Percentiles rank a stretch among this genome's conserved stretches.
Evolutionary conservation across 53 echinoderm and acorn worm species (phyloP).

Genomic region (Actinopyga echinites): DNA sequence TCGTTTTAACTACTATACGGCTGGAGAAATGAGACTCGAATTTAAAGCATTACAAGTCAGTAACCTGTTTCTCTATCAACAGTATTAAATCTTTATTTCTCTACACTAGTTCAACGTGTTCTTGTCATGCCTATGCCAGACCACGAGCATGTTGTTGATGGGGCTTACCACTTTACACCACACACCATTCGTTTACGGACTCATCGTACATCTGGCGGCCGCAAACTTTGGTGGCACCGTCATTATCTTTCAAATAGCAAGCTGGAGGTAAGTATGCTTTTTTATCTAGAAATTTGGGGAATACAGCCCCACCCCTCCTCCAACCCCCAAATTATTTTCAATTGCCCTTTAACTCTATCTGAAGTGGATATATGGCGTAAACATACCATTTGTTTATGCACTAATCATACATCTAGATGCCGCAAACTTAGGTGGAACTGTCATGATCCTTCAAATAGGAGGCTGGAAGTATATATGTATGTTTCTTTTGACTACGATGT

Average conservation of each 20-base stretch:
- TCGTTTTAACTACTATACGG: too few species aligned
- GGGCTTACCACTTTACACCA: not conserved
- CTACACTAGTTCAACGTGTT: not conserved
- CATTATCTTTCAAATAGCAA: not conserved
- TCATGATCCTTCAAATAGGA: not conserved
- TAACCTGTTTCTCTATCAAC: not conserved
- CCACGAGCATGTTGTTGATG: slow-evolving; percentile 6
- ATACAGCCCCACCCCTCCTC: too few species aligned
- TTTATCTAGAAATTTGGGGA: too few species aligned
- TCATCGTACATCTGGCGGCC: slow-evolving; percentile 8
- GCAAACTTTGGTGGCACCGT: not conserved
- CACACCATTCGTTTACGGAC: not conserved
- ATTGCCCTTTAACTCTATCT: too few species aligned
- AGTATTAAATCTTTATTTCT: not conserved
- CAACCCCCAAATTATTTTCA: too few species aligned
- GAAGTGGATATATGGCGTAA: too few species aligned
- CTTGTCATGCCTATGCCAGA: not conserved
- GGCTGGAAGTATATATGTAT: not conserved
- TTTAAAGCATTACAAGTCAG: not conserved
- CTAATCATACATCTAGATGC: not conserved
- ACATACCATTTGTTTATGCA: not conserved
- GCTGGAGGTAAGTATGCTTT: not conserved
- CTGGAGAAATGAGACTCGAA: too few species aligned
- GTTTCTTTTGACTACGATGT: too few species aligned
- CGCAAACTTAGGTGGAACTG: not conserved